Evolutionary conservation across 2,797 vertebrate genomes (phyloP).

Genomic region (Coilia nasus): DNA sequence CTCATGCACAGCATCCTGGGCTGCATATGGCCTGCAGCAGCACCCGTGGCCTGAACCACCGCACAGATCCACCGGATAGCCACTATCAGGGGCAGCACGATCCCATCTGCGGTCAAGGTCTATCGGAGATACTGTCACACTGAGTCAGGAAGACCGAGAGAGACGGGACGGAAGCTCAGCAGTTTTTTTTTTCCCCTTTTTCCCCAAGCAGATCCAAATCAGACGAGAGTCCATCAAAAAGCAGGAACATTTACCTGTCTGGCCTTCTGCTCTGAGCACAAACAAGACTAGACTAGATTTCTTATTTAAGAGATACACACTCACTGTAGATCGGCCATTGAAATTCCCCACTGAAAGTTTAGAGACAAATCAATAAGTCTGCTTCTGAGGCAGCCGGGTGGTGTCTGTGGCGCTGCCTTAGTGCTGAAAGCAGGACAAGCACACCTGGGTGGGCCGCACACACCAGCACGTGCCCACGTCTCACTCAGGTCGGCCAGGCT

Average conservation of each 20-base stretch:
- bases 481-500: conserved; percentile 38
- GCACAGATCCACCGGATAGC: neutral
- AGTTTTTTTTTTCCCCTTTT: neutral
- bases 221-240: neutral
- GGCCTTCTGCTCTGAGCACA: neutral
- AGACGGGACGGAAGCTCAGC: neutral
- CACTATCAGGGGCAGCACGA: neutral
- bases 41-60: no score
- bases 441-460: neutral
- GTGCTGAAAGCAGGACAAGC: neutral
- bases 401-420: neutral
- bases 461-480: neutral
- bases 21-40: neutral
- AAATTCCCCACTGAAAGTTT: neutral
- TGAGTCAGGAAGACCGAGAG: neutral
- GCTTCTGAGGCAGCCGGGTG: neutral
- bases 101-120: neutral
- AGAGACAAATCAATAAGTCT: neutral
- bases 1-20: neutral
- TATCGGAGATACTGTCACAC: neutral
- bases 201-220: neutral
- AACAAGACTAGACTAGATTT: neutral
- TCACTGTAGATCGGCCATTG: neutral
- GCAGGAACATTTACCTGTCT: conserved; percentile 11
- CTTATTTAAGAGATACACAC: neutral